A percentile compares a stretch with the other conserved stretches of the same genome.
phyloP scores from a whole-genome alignment of 2,797 vertebrate species.

The Thamnophis elegans region DNA sequence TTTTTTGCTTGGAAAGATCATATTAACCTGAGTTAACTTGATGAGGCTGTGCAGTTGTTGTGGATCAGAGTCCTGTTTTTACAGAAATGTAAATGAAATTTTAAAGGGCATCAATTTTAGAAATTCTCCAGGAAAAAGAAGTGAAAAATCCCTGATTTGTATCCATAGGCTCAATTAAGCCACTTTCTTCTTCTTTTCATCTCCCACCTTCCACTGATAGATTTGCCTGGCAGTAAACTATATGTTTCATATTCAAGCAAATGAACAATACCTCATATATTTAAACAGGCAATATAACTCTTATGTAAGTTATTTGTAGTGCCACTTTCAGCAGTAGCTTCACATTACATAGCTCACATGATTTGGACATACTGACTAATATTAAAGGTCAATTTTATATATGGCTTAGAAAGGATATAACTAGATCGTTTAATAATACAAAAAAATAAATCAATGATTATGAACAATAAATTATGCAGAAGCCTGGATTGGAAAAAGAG shows the following conservation, averaged over 20 bases:
- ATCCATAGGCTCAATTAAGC: not conserved
- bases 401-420: conserved; percentile 6
- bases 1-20: not conserved
- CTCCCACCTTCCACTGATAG: not conserved
- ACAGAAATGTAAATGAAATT: not conserved
- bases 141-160: not conserved
- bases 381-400: conserved; percentile 11
- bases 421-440: not conserved
- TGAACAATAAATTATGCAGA: not conserved
- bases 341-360: not conserved
- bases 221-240: not conserved
- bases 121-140: not conserved
- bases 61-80: not conserved
- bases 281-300: conserved; percentile 27
- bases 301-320: not conserved
- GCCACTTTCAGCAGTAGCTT: not conserved
- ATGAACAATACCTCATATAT: conserved; percentile 16
- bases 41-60: not conserved
- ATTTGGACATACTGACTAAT: not conserved
- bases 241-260: not conserved
- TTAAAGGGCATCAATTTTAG: not conserved
- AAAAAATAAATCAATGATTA: not conserved
- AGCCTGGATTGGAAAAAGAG: not conserved
- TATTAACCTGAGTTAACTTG: not conserved
- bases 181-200: not conserved